Percentiles rank a stretch among this genome's conserved stretches.
Conservation (phyloP, 2,888 invertebrate genomes). For the Ormyrus rosae region DNA sequence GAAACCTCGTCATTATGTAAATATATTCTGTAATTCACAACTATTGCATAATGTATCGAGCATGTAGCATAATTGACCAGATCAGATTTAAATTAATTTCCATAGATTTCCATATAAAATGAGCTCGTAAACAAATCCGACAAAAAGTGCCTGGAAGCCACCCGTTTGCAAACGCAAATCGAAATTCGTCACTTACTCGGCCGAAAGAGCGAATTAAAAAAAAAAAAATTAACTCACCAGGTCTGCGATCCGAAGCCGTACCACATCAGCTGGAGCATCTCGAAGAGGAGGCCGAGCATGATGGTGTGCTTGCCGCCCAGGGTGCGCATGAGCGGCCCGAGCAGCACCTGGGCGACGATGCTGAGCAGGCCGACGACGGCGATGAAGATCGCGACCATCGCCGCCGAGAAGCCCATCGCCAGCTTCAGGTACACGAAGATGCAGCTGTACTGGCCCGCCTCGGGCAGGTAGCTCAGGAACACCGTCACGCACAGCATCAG, state of each 20-base stretch:
- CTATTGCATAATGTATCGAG: not conserved
- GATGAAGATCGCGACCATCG: slow-evolving; percentile 98
- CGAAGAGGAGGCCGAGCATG: slow-evolving; percentile 96
- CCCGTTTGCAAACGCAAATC: no score
- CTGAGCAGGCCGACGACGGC: slow-evolving; percentile 97
- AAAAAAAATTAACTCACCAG: slow-evolving; percentile 80
- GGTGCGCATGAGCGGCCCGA: slow-evolving; percentile 82
- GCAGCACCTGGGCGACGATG: slow-evolving; percentile 94
- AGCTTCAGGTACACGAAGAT: slow-evolving; percentile 99
- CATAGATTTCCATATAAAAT: no score
- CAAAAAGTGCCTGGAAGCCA: no score
- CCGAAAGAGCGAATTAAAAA: no score
- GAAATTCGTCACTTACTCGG: no score
- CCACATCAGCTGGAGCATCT: slow-evolving; percentile 97
- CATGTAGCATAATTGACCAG: no score
- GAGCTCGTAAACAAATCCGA: no score
- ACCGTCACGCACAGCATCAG: slow-evolving; percentile 98
- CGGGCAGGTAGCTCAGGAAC: slow-evolving; percentile 97
- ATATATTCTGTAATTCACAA: not conserved
- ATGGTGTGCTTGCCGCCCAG: slow-evolving; percentile 98
- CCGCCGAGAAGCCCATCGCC: slow-evolving; percentile 95
- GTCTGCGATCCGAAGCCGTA: slow-evolving; percentile 97
- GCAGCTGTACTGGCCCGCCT: slow-evolving; percentile 99
- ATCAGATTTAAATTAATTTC: no score
- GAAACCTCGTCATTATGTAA: not conserved